A percentile compares a stretch with the other conserved stretches of the same genome.
These are phyloP conservation scores for Aleiodes testaceus DNA, from an alignment of 2,888 invertebrate species.

Conservation along the genomic window DNA sequence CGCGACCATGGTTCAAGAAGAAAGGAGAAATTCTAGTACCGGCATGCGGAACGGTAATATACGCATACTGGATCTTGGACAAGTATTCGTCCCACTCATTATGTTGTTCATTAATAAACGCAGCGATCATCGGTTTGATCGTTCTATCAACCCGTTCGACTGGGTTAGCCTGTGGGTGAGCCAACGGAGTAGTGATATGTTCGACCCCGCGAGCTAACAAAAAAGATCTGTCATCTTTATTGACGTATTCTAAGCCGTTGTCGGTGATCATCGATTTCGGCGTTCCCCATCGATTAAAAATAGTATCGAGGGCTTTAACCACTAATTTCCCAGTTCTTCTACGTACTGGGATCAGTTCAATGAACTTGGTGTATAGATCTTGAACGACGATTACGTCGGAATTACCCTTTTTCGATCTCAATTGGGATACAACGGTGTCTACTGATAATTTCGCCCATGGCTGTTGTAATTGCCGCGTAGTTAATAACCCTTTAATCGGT, in stretches of 20 bases:
- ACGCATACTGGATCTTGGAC: no score
- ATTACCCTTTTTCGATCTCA: constrained; percentile 39
- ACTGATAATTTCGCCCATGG: constrained; percentile 30
- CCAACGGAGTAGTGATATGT: no score
- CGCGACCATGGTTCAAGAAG: no score
- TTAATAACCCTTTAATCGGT: not conserved
- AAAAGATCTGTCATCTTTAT: not conserved
- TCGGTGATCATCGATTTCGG: not conserved
- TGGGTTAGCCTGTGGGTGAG: no score
- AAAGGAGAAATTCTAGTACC: no score
- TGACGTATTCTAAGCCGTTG: constrained; percentile 1
- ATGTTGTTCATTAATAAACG: no score
- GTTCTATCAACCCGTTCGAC: no score
- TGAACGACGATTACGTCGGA: constrained; percentile 33
- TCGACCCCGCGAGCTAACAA: no score
- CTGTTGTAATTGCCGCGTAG: constrained; percentile 19
- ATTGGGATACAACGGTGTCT: constrained; percentile 25
- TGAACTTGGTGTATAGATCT: constrained; percentile 41
- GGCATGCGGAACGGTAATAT: no score
- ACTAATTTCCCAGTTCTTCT: constrained; percentile 27
- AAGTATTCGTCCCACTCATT: no score
- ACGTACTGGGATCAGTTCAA: constrained; percentile 33
- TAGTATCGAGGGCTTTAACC: constrained; percentile 16
- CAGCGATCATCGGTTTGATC: no score
- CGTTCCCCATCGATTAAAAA: constrained; percentile 36